Evolutionary conservation across 2,113 vertebrate species (phyloP), one percentile per base, ranked within the genome.

Genomic region (Hippotragus niger): DNA sequence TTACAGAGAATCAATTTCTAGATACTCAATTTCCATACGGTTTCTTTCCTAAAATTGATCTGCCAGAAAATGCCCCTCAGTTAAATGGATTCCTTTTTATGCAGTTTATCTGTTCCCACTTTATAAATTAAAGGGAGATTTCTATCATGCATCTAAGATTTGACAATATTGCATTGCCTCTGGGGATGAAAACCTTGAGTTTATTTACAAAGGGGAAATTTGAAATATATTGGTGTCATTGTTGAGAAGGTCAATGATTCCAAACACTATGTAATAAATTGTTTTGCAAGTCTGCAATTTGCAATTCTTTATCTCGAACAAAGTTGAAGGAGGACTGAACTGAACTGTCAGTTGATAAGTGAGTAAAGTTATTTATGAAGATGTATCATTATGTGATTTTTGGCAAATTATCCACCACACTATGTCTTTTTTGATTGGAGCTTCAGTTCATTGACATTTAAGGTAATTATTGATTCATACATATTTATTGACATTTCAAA

Each of bases 321-420:
- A 62, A 82, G 82, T 53, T 74, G 12, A 89, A 94, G n/a, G 57
- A 95, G 25, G 36, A 74, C 31, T 1, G 27, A 92, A 64, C 57
- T 92, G 45, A 89, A 31, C 89, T 86, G 25, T 87, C 87, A 94
- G 27, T 43, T 92, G 67, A 92, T 76, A 94, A 9, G 27, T 76
- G 31, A 96, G 94, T 94, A 92, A 96, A 89, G 76, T 94, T 89
- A 92, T 90, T 94, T 78, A 88, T 83, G 33, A 94, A 94, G 47
- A 67, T 82, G n/a, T 3, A 94, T 94, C 33, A 84, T 71, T 80
- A 62, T 94, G 52, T 57, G 64, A 53, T 52, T 94, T 80, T 55
- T 88, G 57, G 57, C 71, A 55, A 83, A 91, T 74, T 95, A 67
- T 71, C 40, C 43, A 15, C 25, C 25, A 78, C 25, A 29, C 74